Percentiles rank a stretch among this genome's conserved stretches.
Evolutionary conservation across 2,797 vertebrate genomes (phyloP).

Genomic region (Vipera ursinii): DNA sequence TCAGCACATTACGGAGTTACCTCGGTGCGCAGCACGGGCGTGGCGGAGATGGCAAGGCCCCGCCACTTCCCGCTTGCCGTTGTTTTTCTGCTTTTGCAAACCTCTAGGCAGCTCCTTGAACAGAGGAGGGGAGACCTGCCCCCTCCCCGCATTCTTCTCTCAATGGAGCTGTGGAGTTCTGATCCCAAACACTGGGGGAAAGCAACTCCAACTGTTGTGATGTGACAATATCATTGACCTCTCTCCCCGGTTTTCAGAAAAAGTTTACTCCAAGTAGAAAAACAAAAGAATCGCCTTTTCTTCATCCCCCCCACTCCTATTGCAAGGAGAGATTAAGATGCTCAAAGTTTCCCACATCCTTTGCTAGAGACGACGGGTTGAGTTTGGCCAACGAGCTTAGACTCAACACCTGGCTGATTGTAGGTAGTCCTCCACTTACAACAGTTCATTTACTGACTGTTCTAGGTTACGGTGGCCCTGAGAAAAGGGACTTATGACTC

Average conservation of each 20-base stretch:
- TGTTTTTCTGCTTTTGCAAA: background rate
- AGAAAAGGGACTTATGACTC: background rate
- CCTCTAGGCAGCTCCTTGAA: no score
- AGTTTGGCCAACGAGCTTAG: background rate
- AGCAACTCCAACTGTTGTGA: background rate
- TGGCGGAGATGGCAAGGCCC: no score
- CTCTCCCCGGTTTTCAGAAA: background rate
- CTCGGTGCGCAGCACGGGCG: no score
- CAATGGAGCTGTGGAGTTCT: background rate
- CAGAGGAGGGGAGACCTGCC: background rate
- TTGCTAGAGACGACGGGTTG: background rate
- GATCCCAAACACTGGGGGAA: background rate
- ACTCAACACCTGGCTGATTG: background rate
- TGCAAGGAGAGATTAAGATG: background rate
- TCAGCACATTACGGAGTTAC: rapidly evolving
- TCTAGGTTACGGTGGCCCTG: background rate
- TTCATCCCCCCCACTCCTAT: background rate
- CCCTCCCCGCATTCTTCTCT: no score
- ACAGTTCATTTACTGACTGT: background rate
- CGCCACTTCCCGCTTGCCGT: background rate
- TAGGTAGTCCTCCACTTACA: background rate
- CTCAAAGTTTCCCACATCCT: background rate
- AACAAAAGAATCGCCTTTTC: background rate
- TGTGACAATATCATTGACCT: background rate
- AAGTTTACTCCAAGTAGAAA: background rate